Evolutionary conservation across 2,113 vertebrate species (phyloP).

Genomic region (Ranitomeya variabilis): DNA sequence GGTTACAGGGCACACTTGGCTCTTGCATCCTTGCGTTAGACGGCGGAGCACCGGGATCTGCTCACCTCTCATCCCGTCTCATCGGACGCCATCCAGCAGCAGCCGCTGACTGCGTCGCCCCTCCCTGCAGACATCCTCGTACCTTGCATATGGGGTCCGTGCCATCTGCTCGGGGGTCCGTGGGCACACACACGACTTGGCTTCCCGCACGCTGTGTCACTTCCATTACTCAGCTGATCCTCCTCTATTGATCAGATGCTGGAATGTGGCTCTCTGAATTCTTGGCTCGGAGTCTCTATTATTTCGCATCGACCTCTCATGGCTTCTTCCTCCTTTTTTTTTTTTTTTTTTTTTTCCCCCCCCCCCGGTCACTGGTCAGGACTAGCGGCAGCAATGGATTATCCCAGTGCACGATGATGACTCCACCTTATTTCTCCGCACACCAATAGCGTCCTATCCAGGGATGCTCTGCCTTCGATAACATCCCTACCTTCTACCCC

Average conservation of each 20-base stretch:
- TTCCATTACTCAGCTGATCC: background rate
- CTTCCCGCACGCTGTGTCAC: background rate
- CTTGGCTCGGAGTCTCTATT: constrained; percentile 10
- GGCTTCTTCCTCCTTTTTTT: background rate
- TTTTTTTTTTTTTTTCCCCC: too few species aligned
- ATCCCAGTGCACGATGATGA: background rate
- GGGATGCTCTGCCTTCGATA: constrained; percentile 20
- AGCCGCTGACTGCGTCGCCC: background rate
- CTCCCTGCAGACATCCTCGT: background rate
- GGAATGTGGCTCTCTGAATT: constrained; percentile 30
- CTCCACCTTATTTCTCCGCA: constrained; percentile 29
- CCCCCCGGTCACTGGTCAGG: constrained; percentile 38
- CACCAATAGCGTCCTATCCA: constrained; percentile 16
- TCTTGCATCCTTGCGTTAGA: background rate
- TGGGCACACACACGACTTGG: constrained; percentile 11
- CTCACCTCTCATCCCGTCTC: background rate
- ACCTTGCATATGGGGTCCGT: background rate
- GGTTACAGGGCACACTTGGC: background rate
- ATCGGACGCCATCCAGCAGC: background rate
- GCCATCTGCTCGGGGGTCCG: background rate
- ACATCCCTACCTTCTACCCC: background rate
- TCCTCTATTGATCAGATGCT: background rate
- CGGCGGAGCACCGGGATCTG: background rate
- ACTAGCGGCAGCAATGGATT: background rate
- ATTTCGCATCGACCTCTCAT: background rate